phyloP scores from a whole-genome alignment of 2,888 invertebrate genomes.

The Dioctria rufipes region DNA sequence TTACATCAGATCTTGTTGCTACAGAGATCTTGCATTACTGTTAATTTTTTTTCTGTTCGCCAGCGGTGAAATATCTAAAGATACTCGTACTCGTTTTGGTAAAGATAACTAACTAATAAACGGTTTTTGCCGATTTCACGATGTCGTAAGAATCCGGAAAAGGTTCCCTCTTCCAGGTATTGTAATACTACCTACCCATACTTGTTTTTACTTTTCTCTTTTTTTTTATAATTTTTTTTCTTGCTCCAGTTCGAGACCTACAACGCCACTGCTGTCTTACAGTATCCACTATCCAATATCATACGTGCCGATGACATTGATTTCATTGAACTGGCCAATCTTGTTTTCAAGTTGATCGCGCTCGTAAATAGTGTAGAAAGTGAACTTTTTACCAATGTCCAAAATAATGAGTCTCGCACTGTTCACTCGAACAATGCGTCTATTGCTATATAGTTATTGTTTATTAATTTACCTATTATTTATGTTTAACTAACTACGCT shows the following conservation, averaged over 20 bases:
- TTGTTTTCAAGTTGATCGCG: conserved; percentile 12
- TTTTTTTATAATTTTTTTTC: not conserved
- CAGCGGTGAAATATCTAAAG: not conserved
- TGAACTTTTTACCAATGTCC: conserved; percentile 11
- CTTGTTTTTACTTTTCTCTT: conserved; percentile 3
- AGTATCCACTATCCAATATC: not conserved
- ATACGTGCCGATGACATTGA: conserved; percentile 32
- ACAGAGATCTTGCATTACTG: not conserved
- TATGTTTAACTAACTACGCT: no score
- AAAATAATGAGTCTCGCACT: no score
- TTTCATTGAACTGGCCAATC: conserved; percentile 29
- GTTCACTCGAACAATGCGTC: no score
- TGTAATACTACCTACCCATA: conserved; percentile 8
- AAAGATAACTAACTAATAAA: not conserved
- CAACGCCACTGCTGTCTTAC: conserved; percentile 2
- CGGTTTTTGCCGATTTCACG: not conserved
- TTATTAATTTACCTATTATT: no score
- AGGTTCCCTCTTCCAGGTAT: not conserved
- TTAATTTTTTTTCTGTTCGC: not conserved
- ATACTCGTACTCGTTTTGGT: not conserved
- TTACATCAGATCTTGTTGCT: no score
- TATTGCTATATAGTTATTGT: no score
- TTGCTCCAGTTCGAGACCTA: conserved; percentile 13
- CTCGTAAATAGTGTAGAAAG: conserved; percentile 2
- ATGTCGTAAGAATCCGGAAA: conserved; percentile 32